Evolutionary conservation across 2,888 invertebrate genomes (phyloP), one percentile per base, ranked within the genome.

Genomic region (Drosophila merina): DNA sequence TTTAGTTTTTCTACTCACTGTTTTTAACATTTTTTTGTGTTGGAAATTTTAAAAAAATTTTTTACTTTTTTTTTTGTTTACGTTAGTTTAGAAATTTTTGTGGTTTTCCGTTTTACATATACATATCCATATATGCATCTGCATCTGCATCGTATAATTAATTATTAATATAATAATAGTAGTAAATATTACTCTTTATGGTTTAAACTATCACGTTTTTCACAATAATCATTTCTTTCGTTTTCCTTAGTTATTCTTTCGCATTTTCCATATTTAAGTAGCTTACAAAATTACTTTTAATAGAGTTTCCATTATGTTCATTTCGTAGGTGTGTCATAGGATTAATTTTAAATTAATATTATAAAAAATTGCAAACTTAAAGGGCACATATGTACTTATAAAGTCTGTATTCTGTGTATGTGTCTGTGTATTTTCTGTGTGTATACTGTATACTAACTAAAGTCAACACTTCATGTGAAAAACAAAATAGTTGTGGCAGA

Each of bases 121-220:
- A 28, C 63, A 63, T 63, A 62, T 72, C 73, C 73, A 70, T 70
- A 62, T 71, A 72, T 67, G 74, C 75, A 62, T 72, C 73, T 70
- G 68, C 62, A 62, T 71, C 67, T 67, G 74, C 75, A 74, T 74
- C 74, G 57, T 84, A 86, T 75, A 86, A 84, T 84, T 84, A 84
- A 84, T 84, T 86, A 84, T 84, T 82, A 79, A 84, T 84, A 86
- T 86, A 84, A 84, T 84, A 84, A 83, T 83, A 86, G 79, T 79
- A 79, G 79, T 84, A 84, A 86, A 86, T 84, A 84, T 84, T 84
- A 84, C 86, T 79, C 78, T 87, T 87, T 87, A 85, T 85, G 80
- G 87, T 87, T 86, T 87, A 85, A 87, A 79, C 85, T 85, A 85
- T 85, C 85, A 85, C 85, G 86, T 79, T 85, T 85, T 86, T 84